phyloP scores from a whole-genome alignment of 2,888 invertebrate species.

The Timema cristinae region DNA sequence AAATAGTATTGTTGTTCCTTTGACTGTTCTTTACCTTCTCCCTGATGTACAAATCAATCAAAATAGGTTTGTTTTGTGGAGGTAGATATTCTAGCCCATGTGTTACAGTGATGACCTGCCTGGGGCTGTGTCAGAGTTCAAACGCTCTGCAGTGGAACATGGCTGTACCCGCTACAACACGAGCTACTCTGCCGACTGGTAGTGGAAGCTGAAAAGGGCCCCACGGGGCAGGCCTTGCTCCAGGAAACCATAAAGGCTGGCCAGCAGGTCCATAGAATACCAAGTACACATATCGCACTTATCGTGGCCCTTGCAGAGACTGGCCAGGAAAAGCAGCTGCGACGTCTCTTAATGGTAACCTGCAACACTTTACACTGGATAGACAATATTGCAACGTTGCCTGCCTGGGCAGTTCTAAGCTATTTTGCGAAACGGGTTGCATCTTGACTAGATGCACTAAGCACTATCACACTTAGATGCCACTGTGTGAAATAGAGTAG shows the following conservation, averaged over 20 bases:
- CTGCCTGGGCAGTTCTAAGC: no score
- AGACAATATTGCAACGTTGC: no score
- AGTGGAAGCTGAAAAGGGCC: conserved; percentile 18
- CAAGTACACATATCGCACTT: conserved; percentile 48
- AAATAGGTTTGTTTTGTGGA: no score
- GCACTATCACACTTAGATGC: no score
- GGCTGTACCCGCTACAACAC: conserved; percentile 62
- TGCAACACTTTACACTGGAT: not conserved
- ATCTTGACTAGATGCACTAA: no score
- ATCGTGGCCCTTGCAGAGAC: conserved; percentile 54
- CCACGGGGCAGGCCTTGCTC: conserved; percentile 44
- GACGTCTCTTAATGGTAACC: conserved; percentile 47
- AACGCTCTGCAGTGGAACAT: conserved; percentile 49
- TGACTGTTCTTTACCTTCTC: no score
- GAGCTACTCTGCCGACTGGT: conserved; percentile 52
- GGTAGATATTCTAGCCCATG: no score
- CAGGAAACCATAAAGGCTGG: conserved; percentile 42
- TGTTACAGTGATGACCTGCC: conserved; percentile 47
- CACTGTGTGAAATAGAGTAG: no score
- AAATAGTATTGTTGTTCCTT: no score
- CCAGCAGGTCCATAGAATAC: conserved; percentile 45
- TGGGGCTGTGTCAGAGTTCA: conserved; percentile 55
- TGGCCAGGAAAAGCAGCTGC: conserved; percentile 50
- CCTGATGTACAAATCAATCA: no score
- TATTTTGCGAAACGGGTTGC: no score